Percentiles rank a stretch among this genome's conserved stretches.
Evolutionary conservation across 2,888 invertebrate genomes (phyloP).

Genomic region (Chymomyza fuscimana): DNA sequence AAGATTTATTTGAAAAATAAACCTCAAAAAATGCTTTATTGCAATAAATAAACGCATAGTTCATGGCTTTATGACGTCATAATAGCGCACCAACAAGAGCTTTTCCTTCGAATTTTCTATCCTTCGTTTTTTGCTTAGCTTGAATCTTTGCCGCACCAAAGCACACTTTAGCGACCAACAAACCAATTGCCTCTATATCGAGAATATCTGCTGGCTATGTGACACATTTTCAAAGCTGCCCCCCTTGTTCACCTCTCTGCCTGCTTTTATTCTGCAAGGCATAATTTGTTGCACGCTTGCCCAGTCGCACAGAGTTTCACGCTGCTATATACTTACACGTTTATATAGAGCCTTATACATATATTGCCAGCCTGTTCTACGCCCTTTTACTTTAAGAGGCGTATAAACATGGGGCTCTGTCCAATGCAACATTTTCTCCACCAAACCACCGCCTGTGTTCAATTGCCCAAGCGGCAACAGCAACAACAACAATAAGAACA

Average conservation of each 20-base stretch:
- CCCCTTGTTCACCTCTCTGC: not conserved
- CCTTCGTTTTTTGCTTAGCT: not conserved
- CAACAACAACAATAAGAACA: not conserved
- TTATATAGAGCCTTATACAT: not conserved
- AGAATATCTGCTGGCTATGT: not conserved
- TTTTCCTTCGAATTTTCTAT: not conserved
- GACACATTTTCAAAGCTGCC: not conserved
- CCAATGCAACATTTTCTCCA: not conserved
- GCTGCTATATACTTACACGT: not conserved
- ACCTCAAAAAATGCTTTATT: no score
- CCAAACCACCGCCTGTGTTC: conserved; percentile 1
- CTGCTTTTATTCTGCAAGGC: not conserved
- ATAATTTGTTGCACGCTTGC: conserved; percentile 6
- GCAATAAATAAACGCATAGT: no score
- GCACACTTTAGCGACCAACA: conserved; percentile 2
- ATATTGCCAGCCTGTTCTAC: not conserved
- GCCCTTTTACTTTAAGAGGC: not conserved
- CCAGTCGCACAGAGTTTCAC: not conserved
- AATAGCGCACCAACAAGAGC: no score
- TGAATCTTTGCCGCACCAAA: not conserved
- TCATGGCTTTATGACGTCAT: no score
- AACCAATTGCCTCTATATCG: not conserved
- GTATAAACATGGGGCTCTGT: not conserved
- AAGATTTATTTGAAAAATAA: no score
- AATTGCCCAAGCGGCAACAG: not conserved